Evolutionary conservation across 2,888 invertebrate genomes (phyloP).

Genomic region (Heliothis peltigera): DNA sequence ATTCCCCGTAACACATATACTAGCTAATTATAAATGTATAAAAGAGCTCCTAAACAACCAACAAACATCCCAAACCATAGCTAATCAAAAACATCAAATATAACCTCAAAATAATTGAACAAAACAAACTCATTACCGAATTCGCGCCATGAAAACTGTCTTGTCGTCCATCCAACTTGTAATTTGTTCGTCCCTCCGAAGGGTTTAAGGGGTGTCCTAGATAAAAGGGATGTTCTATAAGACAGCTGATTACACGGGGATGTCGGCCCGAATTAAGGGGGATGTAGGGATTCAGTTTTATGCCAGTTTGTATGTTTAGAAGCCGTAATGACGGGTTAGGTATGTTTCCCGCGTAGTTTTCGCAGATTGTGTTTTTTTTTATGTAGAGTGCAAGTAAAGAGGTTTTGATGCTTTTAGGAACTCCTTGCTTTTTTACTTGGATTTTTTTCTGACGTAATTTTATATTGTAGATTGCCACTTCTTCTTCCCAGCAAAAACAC

Average conservation of each 20-base stretch:
- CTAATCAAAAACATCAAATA: constrained; percentile 1
- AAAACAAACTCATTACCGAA: constrained; percentile 28
- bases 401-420: too few species aligned
- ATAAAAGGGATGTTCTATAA: constrained; percentile 82
- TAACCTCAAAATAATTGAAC: constrained; percentile 4
- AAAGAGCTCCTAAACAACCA: background rate
- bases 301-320: constrained; percentile 52
- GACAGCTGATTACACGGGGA: constrained; percentile 82
- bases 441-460: too few species aligned
- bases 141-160: constrained; percentile 23
- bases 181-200: constrained; percentile 69
- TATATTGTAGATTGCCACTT: too few species aligned
- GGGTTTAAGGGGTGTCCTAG: constrained; percentile 78
- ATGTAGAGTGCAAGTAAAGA: too few species aligned
- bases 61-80: background rate
- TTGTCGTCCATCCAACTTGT: constrained; percentile 58
- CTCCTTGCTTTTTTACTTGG: too few species aligned
- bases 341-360: constrained; percentile 37
- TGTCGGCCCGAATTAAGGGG: constrained; percentile 76
- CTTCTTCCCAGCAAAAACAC: too few species aligned
- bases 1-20: too few species aligned
- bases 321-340: constrained; percentile 53
- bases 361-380: constrained; percentile 8
- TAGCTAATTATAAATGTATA: too few species aligned
- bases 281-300: constrained; percentile 62